Evolutionary conservation across 2,113 vertebrate genomes (phyloP).

Genomic region (Lepus timidus): DNA sequence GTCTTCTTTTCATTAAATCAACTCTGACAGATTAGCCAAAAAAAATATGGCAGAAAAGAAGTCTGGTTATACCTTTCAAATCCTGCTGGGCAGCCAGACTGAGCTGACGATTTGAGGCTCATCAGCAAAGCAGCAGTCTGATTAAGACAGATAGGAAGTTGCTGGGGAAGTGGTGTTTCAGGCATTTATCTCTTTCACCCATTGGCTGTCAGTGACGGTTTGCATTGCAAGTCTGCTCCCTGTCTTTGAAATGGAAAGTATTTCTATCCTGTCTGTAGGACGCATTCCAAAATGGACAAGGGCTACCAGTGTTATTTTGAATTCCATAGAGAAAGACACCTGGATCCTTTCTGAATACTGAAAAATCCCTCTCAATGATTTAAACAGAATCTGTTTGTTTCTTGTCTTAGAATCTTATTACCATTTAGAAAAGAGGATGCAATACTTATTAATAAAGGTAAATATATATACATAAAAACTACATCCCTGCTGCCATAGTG

Average conservation of each 20-base stretch:
- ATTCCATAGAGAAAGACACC: background rate
- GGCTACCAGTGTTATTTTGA: background rate
- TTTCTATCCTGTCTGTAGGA: background rate
- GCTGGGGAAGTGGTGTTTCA: conserved; percentile 51
- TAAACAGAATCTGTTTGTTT: background rate
- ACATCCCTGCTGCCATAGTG: too few species aligned
- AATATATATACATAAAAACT: background rate
- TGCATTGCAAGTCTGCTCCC: background rate
- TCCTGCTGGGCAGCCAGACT: conserved; percentile 56
- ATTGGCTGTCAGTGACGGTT: background rate
- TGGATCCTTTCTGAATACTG: background rate
- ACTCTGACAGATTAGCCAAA: conserved; percentile 72
- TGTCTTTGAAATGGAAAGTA: background rate
- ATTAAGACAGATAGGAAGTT: conserved; percentile 36
- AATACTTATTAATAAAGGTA: background rate
- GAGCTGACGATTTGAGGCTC: conserved; percentile 41
- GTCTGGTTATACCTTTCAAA: conserved; percentile 68
- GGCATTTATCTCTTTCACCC: conserved; percentile 3
- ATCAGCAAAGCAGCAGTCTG: conserved; percentile 62
- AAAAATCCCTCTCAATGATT: background rate
- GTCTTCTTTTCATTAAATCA: conserved; percentile 80
- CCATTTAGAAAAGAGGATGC: background rate
- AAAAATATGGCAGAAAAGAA: conserved; percentile 63
- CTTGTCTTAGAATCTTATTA: background rate
- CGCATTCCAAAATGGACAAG: background rate